Evolutionary conservation across 2,888 invertebrate genomes (phyloP).

Genomic region (Eupithecia abbreviata): DNA sequence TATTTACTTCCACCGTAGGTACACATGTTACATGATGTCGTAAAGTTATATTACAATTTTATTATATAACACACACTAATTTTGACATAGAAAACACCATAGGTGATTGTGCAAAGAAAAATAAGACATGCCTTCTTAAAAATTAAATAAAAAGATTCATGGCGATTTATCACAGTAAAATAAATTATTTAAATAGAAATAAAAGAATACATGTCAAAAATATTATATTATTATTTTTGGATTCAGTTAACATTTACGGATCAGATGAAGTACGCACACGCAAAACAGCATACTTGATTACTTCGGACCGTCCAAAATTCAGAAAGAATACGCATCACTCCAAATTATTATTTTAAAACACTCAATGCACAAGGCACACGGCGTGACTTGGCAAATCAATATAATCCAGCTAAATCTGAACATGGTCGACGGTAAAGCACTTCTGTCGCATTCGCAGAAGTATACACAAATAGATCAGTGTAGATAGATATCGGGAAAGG

Average conservation of each 20-base stretch:
- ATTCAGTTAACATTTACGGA: not conserved
- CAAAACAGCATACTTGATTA: not conserved
- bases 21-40: no score
- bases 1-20: no score
- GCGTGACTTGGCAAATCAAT: not conserved
- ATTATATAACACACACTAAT: no score
- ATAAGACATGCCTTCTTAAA: no score
- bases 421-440: not conserved
- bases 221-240: no score
- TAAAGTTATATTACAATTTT: no score
- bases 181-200: no score
- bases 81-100: no score
- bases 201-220: no score
- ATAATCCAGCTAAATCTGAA: constrained; percentile 2
- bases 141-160: no score
- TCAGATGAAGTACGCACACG: not conserved
- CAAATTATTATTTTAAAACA: not conserved
- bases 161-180: no score
- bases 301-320: not conserved
- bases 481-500: not conserved
- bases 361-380: not conserved
- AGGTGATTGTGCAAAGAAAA: no score
- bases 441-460: not conserved
- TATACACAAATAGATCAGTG: not conserved
- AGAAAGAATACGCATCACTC: not conserved